Conservation (phyloP, 2,888 invertebrate genomes). For the Heliothis peltigera region DNA sequence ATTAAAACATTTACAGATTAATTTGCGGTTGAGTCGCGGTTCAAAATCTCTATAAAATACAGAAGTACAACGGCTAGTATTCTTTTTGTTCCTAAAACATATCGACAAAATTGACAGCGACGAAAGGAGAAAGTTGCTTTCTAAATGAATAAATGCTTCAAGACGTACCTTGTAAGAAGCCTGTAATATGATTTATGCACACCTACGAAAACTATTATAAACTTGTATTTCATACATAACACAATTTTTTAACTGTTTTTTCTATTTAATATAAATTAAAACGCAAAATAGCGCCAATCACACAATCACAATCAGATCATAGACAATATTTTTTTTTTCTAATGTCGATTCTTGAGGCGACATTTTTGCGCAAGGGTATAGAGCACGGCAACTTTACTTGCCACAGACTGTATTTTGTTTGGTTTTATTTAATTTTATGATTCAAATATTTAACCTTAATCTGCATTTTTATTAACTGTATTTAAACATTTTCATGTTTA, state of each 20-base stretch:
- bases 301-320: conserved; percentile 62
- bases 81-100: conserved; percentile 34
- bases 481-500: too few relatives aligned
- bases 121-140: conserved; percentile 76
- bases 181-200: conserved; percentile 14
- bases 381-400: background rate
- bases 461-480: too few relatives aligned
- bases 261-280: conserved; percentile 40
- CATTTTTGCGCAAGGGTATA: conserved; percentile 3
- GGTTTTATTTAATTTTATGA: too few relatives aligned
- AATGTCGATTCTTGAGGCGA: background rate
- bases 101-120: conserved; percentile 61
- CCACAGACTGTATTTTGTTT: background rate
- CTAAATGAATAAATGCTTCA: conserved; percentile 49
- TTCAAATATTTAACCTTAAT: too few relatives aligned
- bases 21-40: background rate
- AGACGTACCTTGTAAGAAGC: conserved; percentile 46
- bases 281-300: conserved; percentile 71
- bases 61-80: conserved; percentile 1
- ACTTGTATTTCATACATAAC: conserved; percentile 32
- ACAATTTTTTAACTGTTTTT: conserved; percentile 44
- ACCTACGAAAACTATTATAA: conserved; percentile 25
- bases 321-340: conserved; percentile 48
- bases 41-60: background rate
- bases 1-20: background rate